These are phyloP conservation scores for Lithophane ornitopus DNA, from an alignment of 2,888 invertebrate species.

Conservation along the genomic window DNA sequence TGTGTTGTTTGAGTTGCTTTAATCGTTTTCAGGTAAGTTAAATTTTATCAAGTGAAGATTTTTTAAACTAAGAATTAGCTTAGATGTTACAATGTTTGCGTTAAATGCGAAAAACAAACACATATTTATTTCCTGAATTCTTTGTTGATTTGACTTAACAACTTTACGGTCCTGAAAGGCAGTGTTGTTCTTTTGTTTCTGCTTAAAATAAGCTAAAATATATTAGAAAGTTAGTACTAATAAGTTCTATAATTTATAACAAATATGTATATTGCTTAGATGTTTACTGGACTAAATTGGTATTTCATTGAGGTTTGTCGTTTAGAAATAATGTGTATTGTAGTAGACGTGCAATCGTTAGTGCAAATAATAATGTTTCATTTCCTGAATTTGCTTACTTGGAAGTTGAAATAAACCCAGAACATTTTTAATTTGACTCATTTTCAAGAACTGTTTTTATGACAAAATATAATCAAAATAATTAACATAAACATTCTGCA, in stretches of 20 bases:
- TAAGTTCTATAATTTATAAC: background rate
- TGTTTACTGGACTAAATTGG: slow-evolving; percentile 28
- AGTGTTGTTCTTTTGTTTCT: background rate
- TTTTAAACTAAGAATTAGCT: background rate
- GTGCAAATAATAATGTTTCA: background rate
- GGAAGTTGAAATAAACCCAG: background rate
- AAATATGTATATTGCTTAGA: slow-evolving; percentile 7
- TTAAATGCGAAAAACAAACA: background rate
- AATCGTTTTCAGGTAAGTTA: background rate
- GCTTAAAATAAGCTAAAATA: background rate
- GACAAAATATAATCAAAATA: too few relatives aligned
- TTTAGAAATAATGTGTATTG: background rate
- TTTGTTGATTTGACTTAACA: background rate
- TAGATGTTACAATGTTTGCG: background rate
- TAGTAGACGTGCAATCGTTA: background rate
- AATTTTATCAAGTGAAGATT: background rate
- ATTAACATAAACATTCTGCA: slow-evolving; percentile 1
- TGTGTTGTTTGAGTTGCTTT: background rate
- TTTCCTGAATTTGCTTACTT: background rate
- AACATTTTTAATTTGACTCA: background rate
- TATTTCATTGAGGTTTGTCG: background rate
- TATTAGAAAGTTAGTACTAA: background rate
- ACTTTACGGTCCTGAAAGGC: too few relatives aligned
- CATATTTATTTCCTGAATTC: background rate
- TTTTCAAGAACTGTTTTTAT: too few relatives aligned